Conservation (phyloP, 92 coral and sea anemone species). For the Phymanthus crucifer region DNA sequence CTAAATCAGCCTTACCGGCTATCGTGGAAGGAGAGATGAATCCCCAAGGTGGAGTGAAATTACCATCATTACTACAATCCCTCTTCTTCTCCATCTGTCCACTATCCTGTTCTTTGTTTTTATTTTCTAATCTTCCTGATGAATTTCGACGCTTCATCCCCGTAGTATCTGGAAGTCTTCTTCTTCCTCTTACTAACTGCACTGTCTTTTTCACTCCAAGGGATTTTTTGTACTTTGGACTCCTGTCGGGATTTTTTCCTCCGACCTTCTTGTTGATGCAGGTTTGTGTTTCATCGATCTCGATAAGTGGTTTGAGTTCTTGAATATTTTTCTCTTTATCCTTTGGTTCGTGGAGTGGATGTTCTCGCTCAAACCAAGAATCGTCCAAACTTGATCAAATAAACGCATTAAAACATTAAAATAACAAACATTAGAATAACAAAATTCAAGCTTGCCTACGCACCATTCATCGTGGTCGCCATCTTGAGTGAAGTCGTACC, state of each 20-base stretch:
- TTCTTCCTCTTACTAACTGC: constrained; percentile 51
- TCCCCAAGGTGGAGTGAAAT: constrained; percentile 48
- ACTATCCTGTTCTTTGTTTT: neutral
- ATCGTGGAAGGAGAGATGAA: constrained; percentile 16
- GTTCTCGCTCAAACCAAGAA: constrained; percentile 80
- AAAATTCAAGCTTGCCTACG: neutral
- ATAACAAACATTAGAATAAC: neutral
- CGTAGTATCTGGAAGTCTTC: constrained; percentile 17
- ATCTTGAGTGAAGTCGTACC: constrained; percentile 58
- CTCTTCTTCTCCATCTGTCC: neutral
- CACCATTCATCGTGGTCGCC: constrained; percentile 16
- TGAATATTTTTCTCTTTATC: constrained; percentile 39
- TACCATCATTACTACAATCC: neutral
- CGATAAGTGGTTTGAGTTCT: constrained; percentile 46
- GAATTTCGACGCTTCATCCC: neutral
- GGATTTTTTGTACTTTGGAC: constrained; percentile 57
- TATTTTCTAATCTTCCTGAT: constrained; percentile 1
- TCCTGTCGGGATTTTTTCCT: neutral
- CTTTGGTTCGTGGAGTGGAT: constrained; percentile 81
- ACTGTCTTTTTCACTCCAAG: constrained; percentile 64
- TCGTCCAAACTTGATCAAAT: constrained; percentile 51
- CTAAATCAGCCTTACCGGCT: constrained; percentile 27
- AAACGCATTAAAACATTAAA: neutral
- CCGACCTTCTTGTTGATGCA: neutral
- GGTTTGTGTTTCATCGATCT: constrained; percentile 28